These are phyloP conservation scores for Temnothorax nylanderi DNA, from an alignment of 1,140 invertebrate genomes.

Conservation along the genomic window DNA sequence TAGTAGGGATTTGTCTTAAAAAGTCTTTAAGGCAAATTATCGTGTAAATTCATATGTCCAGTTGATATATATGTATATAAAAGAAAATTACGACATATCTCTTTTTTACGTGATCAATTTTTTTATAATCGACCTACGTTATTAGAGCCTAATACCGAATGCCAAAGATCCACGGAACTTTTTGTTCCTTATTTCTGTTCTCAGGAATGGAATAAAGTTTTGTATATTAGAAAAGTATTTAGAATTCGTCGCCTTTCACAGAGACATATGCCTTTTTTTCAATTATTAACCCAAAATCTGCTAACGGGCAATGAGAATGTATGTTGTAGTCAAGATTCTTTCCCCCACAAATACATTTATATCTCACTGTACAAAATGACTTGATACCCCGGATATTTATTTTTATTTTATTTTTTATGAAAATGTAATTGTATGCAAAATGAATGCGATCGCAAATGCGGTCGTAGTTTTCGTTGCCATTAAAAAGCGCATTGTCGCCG, in stretches of 20 bases:
- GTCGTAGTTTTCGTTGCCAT: conserved; percentile 77
- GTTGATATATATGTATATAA: not conserved
- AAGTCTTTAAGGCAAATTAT: conserved; percentile 40
- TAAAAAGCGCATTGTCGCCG: not conserved
- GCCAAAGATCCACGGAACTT: conserved; percentile 63
- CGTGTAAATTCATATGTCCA: not conserved
- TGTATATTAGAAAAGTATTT: conserved; percentile 75
- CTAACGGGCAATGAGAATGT: conserved; percentile 74
- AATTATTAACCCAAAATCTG: conserved; percentile 81
- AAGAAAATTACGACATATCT: conserved; percentile 14
- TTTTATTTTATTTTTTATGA: conserved; percentile 71
- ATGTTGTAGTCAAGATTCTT: conserved; percentile 58
- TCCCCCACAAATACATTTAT: conserved; percentile 73
- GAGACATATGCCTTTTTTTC: conserved; percentile 82
- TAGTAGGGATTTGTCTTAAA: conserved; percentile 86
- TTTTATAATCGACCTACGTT: conserved; percentile 70
- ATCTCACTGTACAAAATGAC: conserved; percentile 87
- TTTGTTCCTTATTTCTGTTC: conserved; percentile 70
- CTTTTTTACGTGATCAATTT: not conserved
- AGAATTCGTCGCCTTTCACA: conserved; percentile 78
- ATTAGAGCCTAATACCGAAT: conserved; percentile 76
- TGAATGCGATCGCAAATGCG: conserved; percentile 80
- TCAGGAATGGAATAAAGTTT: conserved; percentile 73
- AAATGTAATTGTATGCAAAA: conserved; percentile 76
- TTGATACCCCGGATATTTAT: conserved; percentile 64